A percentile compares a stretch with the other conserved stretches of the same genome.
Conservation (phyloP, 1,140 invertebrate species). For the Oryzaephilus surinamensis region DNA sequence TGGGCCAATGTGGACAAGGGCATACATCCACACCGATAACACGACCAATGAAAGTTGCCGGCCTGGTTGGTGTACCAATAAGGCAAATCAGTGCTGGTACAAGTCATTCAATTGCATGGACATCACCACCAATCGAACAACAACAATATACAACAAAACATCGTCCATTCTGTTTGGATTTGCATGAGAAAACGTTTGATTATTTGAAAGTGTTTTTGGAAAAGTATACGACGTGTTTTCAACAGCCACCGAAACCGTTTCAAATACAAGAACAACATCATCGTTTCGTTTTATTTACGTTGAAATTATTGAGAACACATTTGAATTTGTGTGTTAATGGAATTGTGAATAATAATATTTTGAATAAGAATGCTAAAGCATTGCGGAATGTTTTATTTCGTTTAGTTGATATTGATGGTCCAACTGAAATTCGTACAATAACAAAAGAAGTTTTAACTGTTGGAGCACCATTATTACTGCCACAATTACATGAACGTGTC, state of each 20-base stretch:
- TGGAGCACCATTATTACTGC: slow-evolving; percentile 49
- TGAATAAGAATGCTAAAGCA: slow-evolving; percentile 44
- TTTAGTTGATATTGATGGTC: slow-evolving; percentile 49
- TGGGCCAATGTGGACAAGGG: slow-evolving; percentile 61
- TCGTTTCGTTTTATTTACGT: slow-evolving; percentile 47
- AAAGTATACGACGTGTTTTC: slow-evolving; percentile 45
- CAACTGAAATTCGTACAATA: slow-evolving; percentile 41
- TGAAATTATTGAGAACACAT: slow-evolving; percentile 50
- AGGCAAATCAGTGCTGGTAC: slow-evolving; percentile 56
- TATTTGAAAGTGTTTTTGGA: slow-evolving; percentile 47
- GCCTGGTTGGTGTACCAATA: slow-evolving; percentile 47
- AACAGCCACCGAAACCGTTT: slow-evolving; percentile 39
- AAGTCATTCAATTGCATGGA: slow-evolving; percentile 59
- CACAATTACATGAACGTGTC: slow-evolving; percentile 48
- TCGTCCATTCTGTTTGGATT: slow-evolving; percentile 52
- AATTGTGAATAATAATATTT: slow-evolving; percentile 38
- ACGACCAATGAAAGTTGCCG: slow-evolving; percentile 49
- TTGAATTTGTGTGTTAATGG: slow-evolving; percentile 45
- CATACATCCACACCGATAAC: slow-evolving; percentile 52
- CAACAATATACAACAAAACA: slow-evolving; percentile 45
- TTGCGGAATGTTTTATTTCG: slow-evolving; percentile 47
- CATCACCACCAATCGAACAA: slow-evolving; percentile 45
- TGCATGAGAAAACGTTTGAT: slow-evolving; percentile 50
- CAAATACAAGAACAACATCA: slow-evolving; percentile 43
- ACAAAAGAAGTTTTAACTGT: slow-evolving; percentile 48